Percentiles rank a stretch among this genome's conserved stretches.
phyloP scores from a whole-genome alignment of 2,888 invertebrate genomes.

The Rhamnusium bicolor region DNA sequence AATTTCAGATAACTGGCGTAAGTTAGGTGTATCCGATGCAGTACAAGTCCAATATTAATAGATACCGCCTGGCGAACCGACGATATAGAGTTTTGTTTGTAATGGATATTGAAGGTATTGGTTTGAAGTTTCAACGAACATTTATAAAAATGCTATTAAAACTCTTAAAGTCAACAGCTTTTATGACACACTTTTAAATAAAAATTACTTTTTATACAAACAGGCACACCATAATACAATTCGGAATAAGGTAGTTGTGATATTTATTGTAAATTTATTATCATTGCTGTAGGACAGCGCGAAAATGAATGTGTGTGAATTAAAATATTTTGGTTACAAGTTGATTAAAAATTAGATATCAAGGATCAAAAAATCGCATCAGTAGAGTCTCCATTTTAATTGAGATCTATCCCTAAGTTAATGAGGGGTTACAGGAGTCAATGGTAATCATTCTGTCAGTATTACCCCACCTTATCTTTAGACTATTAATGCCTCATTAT shows the following conservation, averaged over 20 bases:
- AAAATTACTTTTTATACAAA: neutral
- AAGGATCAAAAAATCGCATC: no score
- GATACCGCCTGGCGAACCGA: conserved; percentile 11
- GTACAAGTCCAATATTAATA: conserved; percentile 10
- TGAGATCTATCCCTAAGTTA: no score
- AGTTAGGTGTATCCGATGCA: conserved; percentile 24
- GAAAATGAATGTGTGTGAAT: no score
- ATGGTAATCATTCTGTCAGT: no score
- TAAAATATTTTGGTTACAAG: no score
- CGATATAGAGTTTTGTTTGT: conserved; percentile 14
- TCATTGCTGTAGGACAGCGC: no score
- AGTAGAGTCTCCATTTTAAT: no score
- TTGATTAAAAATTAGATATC: no score
- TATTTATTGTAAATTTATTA: no score
- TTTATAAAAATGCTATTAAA: neutral
- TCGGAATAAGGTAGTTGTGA: neutral
- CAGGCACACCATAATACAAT: neutral
- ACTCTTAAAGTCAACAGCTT: neutral
- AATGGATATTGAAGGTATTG: conserved; percentile 22
- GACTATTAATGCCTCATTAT: no score
- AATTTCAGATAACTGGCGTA: conserved; percentile 28
- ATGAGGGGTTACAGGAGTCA: no score
- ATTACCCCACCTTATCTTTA: no score
- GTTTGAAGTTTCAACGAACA: neutral
- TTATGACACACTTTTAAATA: neutral